Percentiles rank a stretch among this genome's conserved stretches.
Conservation (phyloP, 2,888 invertebrate genomes). For the Leptopterna dolabrata region DNA sequence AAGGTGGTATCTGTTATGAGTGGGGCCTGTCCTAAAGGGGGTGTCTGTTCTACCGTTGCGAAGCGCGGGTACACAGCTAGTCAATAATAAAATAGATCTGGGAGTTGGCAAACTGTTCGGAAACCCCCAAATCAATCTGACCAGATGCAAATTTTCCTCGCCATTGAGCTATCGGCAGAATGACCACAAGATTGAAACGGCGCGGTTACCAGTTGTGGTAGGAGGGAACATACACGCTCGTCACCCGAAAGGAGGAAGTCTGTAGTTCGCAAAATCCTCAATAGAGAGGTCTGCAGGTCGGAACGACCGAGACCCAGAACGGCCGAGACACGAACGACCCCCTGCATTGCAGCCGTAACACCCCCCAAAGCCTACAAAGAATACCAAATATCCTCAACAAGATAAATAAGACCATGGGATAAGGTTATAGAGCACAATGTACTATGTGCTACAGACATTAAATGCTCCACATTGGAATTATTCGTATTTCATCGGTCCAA, state of each 20-base stretch:
- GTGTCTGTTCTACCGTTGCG: too few relatives aligned
- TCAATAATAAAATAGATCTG: too few relatives aligned
- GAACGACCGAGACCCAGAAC: neutral
- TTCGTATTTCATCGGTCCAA: neutral
- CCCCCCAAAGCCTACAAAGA: neutral
- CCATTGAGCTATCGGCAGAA: too few relatives aligned
- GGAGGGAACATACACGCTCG: neutral
- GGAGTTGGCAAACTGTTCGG: too few relatives aligned
- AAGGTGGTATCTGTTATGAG: too few relatives aligned
- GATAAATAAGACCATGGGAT: neutral
- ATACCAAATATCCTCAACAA: neutral
- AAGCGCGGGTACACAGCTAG: too few relatives aligned
- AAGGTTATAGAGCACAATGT: too few relatives aligned
- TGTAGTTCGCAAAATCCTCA: neutral
- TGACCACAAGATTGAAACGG: neutral
- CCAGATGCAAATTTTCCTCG: too few relatives aligned
- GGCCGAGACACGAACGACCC: neutral
- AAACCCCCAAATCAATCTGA: too few relatives aligned
- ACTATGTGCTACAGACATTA: too few relatives aligned
- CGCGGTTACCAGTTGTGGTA: neutral
- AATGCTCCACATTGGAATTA: too few relatives aligned
- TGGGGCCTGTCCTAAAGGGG: too few relatives aligned
- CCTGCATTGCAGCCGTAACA: constrained; percentile 24
- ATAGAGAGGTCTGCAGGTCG: neutral
- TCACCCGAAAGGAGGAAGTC: neutral